phyloP scores from a whole-genome alignment of 1,140 invertebrate genomes.

The Acromyrmex echinatior region DNA sequence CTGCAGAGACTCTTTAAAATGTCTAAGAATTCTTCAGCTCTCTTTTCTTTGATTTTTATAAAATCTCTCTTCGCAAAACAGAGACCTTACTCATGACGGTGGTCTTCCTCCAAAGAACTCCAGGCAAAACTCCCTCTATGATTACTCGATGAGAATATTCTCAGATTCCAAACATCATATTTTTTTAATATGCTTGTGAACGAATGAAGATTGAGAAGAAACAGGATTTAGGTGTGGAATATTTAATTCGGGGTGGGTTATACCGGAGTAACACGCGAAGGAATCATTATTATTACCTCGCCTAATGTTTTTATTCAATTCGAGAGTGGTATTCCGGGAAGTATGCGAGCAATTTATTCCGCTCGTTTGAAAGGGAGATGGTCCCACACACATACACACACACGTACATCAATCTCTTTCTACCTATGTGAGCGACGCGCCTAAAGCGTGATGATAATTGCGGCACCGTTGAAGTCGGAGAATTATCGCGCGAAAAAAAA shows the following conservation, averaged over 20 bases:
- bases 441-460: constrained; percentile 64
- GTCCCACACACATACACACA: neutral
- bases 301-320: constrained; percentile 64
- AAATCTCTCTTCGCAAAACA: neutral
- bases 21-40: too few relatives aligned
- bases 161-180: constrained; percentile 14
- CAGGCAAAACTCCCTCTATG: neutral
- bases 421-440: constrained; percentile 47
- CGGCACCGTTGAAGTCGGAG: constrained; percentile 41
- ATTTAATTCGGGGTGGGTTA: constrained; percentile 57
- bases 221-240: constrained; percentile 43
- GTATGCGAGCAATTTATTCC: constrained; percentile 63
- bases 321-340: constrained; percentile 58
- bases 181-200: constrained; percentile 40
- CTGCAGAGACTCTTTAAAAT: neutral
- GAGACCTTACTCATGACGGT: neutral
- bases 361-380: constrained; percentile 59
- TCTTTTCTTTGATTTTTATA: neutral
- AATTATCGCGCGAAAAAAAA: constrained; percentile 41
- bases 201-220: constrained; percentile 36
- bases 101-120: too few relatives aligned
- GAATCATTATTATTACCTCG: constrained; percentile 61
- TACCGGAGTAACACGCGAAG: constrained; percentile 55
- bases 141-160: constrained; percentile 35
- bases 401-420: constrained; percentile 41